Evolutionary conservation across 2,113 vertebrate genomes (phyloP).

Genomic region (Saguinus midas): DNA sequence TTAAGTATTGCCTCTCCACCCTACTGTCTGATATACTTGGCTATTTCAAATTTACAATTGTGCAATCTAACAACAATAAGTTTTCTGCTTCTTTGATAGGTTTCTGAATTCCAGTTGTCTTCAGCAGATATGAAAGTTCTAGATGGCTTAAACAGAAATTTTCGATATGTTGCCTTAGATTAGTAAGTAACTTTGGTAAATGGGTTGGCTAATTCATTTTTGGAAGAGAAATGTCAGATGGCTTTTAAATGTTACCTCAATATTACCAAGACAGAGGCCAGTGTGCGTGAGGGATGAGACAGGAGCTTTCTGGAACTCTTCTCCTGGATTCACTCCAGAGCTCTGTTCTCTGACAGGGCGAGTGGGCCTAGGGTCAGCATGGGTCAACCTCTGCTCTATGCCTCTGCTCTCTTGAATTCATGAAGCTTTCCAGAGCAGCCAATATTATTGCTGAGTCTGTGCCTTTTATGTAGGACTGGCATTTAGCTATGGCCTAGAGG

Average conservation of each 20-base stretch:
- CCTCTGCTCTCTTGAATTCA: neutral
- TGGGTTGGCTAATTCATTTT: neutral
- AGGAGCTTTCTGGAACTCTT: neutral
- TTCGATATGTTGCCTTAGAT: neutral
- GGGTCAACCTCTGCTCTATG: too few species aligned
- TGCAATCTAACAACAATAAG: neutral
- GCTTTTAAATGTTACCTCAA: neutral
- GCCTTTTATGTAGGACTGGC: neutral
- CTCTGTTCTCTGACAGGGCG: neutral
- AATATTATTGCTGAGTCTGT: neutral
- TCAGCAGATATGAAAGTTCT: neutral
- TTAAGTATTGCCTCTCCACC: neutral
- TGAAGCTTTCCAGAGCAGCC: neutral
- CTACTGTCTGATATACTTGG: neutral
- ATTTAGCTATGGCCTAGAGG: too few species aligned
- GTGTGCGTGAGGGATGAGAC: neutral
- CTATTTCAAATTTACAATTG: neutral
- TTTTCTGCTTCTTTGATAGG: neutral
- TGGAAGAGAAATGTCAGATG: neutral
- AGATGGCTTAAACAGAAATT: neutral
- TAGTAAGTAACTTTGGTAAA: neutral
- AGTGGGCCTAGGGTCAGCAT: neutral
- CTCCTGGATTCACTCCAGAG: neutral
- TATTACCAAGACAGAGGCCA: neutral
- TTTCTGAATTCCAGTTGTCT: neutral